Evolutionary conservation across 1,140 invertebrate species (phyloP).

Genomic region (Camponotus pennsylvanicus): DNA sequence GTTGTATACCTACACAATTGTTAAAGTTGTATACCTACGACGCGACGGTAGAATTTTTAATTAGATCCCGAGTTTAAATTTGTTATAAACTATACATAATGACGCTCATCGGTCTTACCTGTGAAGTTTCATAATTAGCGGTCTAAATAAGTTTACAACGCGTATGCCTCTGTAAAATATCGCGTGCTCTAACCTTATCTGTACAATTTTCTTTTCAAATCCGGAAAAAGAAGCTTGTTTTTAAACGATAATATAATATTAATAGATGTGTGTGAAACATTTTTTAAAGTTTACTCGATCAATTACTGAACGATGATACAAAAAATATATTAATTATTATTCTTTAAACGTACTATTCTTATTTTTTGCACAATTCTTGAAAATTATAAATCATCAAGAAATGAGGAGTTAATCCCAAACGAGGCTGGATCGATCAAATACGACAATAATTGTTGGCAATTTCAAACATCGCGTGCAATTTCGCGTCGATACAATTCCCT

Average conservation of each 20-base stretch:
- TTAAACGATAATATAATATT: neutral
- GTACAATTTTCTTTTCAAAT: neutral
- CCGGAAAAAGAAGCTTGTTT: neutral
- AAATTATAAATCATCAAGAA: neutral
- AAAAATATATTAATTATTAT: neutral
- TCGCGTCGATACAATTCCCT: conserved; percentile 58
- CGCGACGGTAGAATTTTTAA: conserved; percentile 42
- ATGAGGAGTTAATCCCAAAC: neutral
- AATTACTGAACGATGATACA: neutral
- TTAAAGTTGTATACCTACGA: conserved; percentile 24
- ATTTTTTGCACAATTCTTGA: neutral
- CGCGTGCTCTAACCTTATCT: conserved; percentile 4
- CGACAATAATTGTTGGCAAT: conserved; percentile 65
- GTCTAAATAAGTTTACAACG: conserved; percentile 46
- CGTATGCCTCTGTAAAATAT: neutral
- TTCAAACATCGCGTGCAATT: conserved; percentile 59
- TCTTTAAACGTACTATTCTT: too few relatives aligned
- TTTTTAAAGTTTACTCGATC: neutral
- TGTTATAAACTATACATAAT: conserved; percentile 36
- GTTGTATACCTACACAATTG: neutral
- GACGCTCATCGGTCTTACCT: conserved; percentile 35
- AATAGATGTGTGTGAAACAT: neutral
- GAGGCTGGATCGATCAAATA: neutral
- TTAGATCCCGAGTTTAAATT: conserved; percentile 44
- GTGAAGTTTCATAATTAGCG: conserved; percentile 51